Conservation (phyloP, 37 sponge, comb jelly and placozoan species). For the Chondrosia reniformis region DNA sequence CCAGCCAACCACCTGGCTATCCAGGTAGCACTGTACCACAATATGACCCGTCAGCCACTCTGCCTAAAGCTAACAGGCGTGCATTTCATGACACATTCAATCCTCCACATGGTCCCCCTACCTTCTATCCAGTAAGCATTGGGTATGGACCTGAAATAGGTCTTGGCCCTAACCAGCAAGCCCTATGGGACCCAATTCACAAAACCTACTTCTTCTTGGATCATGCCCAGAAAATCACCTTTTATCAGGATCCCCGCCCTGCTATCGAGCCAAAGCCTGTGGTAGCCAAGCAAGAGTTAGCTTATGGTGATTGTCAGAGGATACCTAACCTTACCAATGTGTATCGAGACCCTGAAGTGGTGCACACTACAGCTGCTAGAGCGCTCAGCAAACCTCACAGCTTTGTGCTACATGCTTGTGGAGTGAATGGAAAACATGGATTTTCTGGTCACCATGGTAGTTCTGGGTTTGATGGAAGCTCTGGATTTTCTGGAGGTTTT, state of each 20-base stretch:
- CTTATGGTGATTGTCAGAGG: constrained; percentile 54
- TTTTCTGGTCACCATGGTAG: constrained; percentile 23
- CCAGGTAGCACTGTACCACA: constrained; percentile 48
- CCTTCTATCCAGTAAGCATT: constrained; percentile 62
- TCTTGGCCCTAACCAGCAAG: constrained; percentile 57
- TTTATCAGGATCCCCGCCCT: constrained; percentile 76
- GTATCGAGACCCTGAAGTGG: constrained; percentile 20
- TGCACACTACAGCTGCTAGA: constrained; percentile 40
- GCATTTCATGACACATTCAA: constrained; percentile 72
- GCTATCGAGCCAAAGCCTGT: constrained; percentile 30
- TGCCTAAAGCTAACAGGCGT: constrained; percentile 48
- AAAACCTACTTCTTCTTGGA: constrained; percentile 71
- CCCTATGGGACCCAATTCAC: constrained; percentile 70
- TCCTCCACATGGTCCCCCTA: constrained; percentile 75
- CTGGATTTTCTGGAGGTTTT: constrained; percentile 9
- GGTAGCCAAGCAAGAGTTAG: constrained; percentile 26
- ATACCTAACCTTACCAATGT: constrained; percentile 1
- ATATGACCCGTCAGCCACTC: constrained; percentile 50
- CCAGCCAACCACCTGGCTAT: constrained; percentile 25
- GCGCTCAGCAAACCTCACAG: constrained; percentile 60
- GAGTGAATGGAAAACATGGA: constrained; percentile 43
- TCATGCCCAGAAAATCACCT: constrained; percentile 57
- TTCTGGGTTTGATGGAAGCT: constrained; percentile 25
- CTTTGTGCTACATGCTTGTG: constrained; percentile 47
- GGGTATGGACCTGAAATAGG: constrained; percentile 83